Conservation (phyloP, 2,888 invertebrate genomes). For the Odontomyia ornata region DNA sequence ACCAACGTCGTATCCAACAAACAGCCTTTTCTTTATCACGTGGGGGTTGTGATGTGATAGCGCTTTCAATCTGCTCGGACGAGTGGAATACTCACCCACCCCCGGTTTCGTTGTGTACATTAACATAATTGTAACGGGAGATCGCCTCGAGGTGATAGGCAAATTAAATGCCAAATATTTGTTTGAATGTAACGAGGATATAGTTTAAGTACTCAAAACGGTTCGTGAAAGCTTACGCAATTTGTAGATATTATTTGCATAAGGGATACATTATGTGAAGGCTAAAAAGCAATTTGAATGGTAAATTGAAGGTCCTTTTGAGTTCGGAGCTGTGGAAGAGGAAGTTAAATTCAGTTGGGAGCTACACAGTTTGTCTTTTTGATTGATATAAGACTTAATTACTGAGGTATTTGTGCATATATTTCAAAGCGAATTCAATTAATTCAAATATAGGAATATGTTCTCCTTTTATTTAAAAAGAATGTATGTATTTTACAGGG, state of each 20-base stretch:
- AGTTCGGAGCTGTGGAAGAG: too few species aligned
- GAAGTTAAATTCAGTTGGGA: not conserved
- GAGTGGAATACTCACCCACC: slow-evolving; percentile 6
- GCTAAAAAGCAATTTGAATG: not conserved
- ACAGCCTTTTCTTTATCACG: not conserved
- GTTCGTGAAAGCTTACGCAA: slow-evolving; percentile 29
- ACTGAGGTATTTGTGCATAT: too few species aligned
- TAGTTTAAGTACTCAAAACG: slow-evolving; percentile 13
- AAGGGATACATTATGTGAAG: slow-evolving; percentile 21
- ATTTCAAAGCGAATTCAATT: too few species aligned
- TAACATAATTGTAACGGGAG: slow-evolving; percentile 44
- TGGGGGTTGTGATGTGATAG: not conserved
- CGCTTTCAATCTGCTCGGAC: not conserved
- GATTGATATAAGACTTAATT: not conserved
- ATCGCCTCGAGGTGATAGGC: slow-evolving; percentile 38
- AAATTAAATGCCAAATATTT: slow-evolving; percentile 45
- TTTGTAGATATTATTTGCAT: slow-evolving; percentile 42
- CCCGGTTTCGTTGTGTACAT: slow-evolving; percentile 35
- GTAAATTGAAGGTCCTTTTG: slow-evolving; percentile 1
- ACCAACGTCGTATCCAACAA: not conserved
- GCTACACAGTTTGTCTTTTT: slow-evolving; percentile 24
- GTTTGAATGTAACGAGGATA: slow-evolving; percentile 24
- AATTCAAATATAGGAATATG: too few species aligned
- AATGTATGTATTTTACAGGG: too few species aligned
- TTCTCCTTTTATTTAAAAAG: too few species aligned